Evolutionary conservation across 2,888 invertebrate genomes (phyloP).

Genomic region (Ernsta delagoae): DNA sequence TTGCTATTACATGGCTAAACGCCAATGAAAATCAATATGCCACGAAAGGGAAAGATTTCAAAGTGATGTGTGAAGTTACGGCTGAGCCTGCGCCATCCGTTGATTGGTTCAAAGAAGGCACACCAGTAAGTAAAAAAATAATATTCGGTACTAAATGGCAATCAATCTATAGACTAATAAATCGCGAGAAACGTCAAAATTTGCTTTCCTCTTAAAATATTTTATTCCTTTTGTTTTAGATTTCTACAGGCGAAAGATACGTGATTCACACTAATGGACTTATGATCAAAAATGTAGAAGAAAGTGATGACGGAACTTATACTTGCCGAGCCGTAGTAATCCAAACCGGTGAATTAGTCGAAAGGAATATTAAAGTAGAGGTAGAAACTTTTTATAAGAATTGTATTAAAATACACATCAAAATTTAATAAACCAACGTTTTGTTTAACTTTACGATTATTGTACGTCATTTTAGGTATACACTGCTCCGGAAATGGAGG

Average conservation of each 20-base stretch:
- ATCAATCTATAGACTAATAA: no score
- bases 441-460: slow-evolving; percentile 26
- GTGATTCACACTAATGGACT: slow-evolving; percentile 91
- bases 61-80: slow-evolving; percentile 92
- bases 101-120: slow-evolving; percentile 93
- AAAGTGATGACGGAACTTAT: slow-evolving; percentile 94
- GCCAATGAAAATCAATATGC: slow-evolving; percentile 94
- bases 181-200: no score
- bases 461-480: slow-evolving; percentile 83
- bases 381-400: slow-evolving; percentile 65
- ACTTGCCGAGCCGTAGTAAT: slow-evolving; percentile 94
- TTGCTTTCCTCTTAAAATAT: no score
- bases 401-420: slow-evolving; percentile 17
- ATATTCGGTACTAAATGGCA: no score
- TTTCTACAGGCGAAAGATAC: slow-evolving; percentile 89
- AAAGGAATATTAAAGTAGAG: slow-evolving; percentile 92
- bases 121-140: slow-evolving; percentile 69
- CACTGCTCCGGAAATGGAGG: slow-evolving; percentile 89
- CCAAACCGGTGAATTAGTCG: slow-evolving; percentile 91
- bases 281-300: slow-evolving; percentile 90
- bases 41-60: slow-evolving; percentile 89
- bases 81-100: slow-evolving; percentile 94
- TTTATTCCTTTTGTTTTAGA: slow-evolving; percentile 61
- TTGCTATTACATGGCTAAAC: slow-evolving; percentile 94
- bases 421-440: slow-evolving; percentile 7